A percentile compares a stretch with the other conserved stretches of the same genome.
These are phyloP conservation scores for Pyralis farinalis DNA, from an alignment of 2,888 invertebrate genomes.

Conservation along the genomic window DNA sequence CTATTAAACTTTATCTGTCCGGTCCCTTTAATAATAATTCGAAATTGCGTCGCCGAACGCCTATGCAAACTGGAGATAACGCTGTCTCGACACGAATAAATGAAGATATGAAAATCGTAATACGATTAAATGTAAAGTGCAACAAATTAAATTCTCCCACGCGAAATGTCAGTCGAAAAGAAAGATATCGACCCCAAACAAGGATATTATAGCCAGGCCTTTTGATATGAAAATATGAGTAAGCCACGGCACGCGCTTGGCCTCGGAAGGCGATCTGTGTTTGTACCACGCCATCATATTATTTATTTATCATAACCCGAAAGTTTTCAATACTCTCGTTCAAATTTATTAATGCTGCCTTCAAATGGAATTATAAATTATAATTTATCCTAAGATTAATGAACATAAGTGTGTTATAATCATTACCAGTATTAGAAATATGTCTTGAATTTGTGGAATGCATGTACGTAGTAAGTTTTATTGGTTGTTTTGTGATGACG, in stretches of 20 bases:
- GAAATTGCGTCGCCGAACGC: conserved; percentile 30
- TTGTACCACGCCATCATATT: conserved; percentile 57
- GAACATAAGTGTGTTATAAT: conserved; percentile 60
- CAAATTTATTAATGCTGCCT: conserved; percentile 57
- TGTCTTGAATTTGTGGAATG: conserved; percentile 54
- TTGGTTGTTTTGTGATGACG: conserved; percentile 36
- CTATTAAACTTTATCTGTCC: conserved; percentile 9
- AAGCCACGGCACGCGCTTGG: conserved; percentile 73
- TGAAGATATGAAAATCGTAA: conserved; percentile 57
- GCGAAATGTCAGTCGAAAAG: conserved; percentile 60
- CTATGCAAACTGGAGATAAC: conserved; percentile 54
- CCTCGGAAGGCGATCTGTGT: conserved; percentile 61
- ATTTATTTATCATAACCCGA: conserved; percentile 66
- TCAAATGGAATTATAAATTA: conserved; percentile 58
- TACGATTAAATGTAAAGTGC: conserved; percentile 64
- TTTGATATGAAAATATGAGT: conserved; percentile 77
- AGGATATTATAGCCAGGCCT: conserved; percentile 69
- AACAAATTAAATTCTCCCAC: conserved; percentile 78
- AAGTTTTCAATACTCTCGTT: conserved; percentile 64
- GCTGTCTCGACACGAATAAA: conserved; percentile 32
- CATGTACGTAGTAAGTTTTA: conserved; percentile 43
- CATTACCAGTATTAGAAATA: conserved; percentile 46
- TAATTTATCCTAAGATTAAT: conserved; percentile 62
- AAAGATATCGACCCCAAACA: conserved; percentile 65
- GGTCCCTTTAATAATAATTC: conserved; percentile 12